These are phyloP conservation scores for Crepidodera aurea DNA, from an alignment of 2,888 invertebrate genomes.

Conservation along the genomic window DNA sequence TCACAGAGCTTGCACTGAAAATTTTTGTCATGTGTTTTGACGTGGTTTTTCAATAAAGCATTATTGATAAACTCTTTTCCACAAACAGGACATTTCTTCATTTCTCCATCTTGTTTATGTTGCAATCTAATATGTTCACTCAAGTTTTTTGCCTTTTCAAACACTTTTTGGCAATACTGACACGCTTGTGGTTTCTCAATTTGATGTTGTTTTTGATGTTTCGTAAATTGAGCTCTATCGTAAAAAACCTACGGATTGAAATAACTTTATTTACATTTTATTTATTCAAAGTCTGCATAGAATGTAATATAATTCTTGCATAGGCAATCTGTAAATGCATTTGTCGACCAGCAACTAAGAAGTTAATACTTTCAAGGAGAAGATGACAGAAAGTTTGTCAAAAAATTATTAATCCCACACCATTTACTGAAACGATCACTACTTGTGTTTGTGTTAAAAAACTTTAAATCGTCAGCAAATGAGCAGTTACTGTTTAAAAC, in stretches of 20 bases:
- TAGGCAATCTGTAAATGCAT: no score
- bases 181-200: constrained; percentile 46
- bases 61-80: constrained; percentile 64
- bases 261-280: no score
- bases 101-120: constrained; percentile 64
- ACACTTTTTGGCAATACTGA: constrained; percentile 48
- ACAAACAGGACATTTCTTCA: constrained; percentile 64
- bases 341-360: no score
- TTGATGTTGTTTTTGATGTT: constrained; percentile 48
- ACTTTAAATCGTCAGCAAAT: no score
- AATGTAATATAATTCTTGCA: no score
- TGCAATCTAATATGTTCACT: constrained; percentile 57
- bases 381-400: no score
- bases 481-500: no score
- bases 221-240: constrained; percentile 49
- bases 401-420: no score
- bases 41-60: constrained; percentile 64
- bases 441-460: no score
- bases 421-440: no score
- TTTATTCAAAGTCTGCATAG: no score
- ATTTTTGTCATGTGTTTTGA: constrained; percentile 63
- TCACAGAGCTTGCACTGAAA: constrained; percentile 51
- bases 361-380: no score
- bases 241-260: constrained; percentile 50
- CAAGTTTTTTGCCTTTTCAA: constrained; percentile 51